Evolutionary conservation across 2,888 invertebrate species (phyloP), one percentile per base, ranked within the genome.

Genomic region (Agriopis marginaria): DNA sequence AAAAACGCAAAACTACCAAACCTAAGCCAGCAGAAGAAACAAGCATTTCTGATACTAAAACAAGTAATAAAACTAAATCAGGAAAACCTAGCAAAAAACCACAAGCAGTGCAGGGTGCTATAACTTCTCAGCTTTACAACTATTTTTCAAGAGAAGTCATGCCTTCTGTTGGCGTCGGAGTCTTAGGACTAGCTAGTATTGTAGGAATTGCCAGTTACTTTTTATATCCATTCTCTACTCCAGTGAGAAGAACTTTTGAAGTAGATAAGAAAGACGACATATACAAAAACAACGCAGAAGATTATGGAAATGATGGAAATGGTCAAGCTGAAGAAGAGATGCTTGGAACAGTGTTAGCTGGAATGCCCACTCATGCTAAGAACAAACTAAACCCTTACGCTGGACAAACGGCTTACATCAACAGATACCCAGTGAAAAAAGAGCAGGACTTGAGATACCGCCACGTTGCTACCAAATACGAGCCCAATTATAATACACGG

Each of bases 241-340:
- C 96, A 0, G 95, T 96, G 0, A 90, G 96, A 66, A 92, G 97
- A 74, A 96, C 96, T 7, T 96, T 96, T 77, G 96, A 96, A 71
- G 93, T 95, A 14, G 96, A 96, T 71, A 93, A 96, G 63, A 95
- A 95, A 80, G 96, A 96, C 83, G 95, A 95, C 74, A 87, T 95
- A 56, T 96, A 96, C 79, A 96, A 96, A 82, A 96, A 96, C 78
- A 96, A 96, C 78, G 94, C 95, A 51, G 96, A 96, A 79, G 96
- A 96, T 77, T 97, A 97, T 75, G 95, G 95, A 2, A 95, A 94
- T 58, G 95, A 95, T 56, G 95, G 95, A 44, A 96, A 96, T 59
- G 96, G 97, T 0, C 96, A 97, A 83, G 95, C 96, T 10, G 97
- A 97, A 86, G 97, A 97, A 87, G 97, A 97, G 83, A 96, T 97